Evolutionary conservation across 2,113 vertebrate species (phyloP).

Genomic region (Theristicus caerulescens): DNA sequence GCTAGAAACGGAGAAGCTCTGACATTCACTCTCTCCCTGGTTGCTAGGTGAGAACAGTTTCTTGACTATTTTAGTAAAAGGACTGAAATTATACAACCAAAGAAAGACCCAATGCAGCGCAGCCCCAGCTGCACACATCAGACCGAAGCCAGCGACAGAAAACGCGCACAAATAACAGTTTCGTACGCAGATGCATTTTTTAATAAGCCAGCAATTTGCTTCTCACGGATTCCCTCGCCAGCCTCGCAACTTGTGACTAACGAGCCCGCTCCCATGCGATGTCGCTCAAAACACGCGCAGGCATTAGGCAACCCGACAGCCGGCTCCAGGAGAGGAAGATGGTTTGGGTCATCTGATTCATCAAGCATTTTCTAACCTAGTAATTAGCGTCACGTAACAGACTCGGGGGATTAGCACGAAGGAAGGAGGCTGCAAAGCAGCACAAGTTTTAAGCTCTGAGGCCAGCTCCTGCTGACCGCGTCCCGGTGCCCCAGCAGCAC

Average conservation of each 20-base stretch:
- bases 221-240: constrained; percentile 41
- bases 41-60: constrained; percentile 63
- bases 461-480: not conserved
- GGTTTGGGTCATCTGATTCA: constrained; percentile 32
- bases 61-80: constrained; percentile 47
- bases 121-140: constrained; percentile 19
- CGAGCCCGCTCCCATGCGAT: constrained; percentile 11
- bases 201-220: constrained; percentile 17
- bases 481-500: not conserved
- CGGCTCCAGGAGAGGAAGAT: not conserved
- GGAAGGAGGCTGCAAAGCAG: not conserved
- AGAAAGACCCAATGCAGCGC: not conserved
- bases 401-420: not conserved
- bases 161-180: not conserved
- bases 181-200: not conserved
- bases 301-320: not conserved
- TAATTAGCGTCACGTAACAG: not conserved
- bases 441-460: not conserved
- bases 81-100: not conserved
- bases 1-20: constrained; percentile 13
- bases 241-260: not conserved
- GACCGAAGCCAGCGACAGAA: not conserved
- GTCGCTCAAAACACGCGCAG: not conserved
- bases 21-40: constrained; percentile 28
- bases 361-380: not conserved